Evolutionary conservation across 2,797 vertebrate genomes (phyloP), one percentile per base, ranked within the genome.

Genomic region (Lithobates sylvaticus): DNA sequence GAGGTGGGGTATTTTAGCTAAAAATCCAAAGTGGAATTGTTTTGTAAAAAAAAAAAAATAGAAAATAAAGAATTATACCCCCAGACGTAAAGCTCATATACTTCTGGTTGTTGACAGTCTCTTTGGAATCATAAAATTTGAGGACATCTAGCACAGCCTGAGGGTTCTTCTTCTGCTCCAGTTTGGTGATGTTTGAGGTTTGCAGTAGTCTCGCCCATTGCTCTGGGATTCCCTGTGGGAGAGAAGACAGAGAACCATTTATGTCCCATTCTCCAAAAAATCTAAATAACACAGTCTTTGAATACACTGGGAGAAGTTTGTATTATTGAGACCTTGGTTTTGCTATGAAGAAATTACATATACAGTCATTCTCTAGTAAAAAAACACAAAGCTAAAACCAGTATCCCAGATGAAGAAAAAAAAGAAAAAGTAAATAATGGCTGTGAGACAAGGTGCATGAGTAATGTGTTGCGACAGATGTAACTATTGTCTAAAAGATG

Each of bases 101-200:
- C 89, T 99, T 99, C 97, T 99, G 98, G 94, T 99, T 99, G 94
- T 99, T 99, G 89, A 98, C 97, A 0, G 97, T 99, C 93, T 99
- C 98, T 96, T 99, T 99, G 92, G 98, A 99, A 96, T 99, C 98
- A 34, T 99, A 99, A 94, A 99, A 99, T 92, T 99, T 99, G 85
- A 99, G 94, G 78, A 99, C 98, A 77, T 99, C 98, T 89, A 99
- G 89, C 87, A 99, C 98, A 1, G 98, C 98, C 89, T 99, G 98
- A 2, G 98, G 98, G 89, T 99, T 99, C 94, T 99, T 99, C 96
- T 99, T 99, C 93, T 99, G 98, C 91, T 99, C 98, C 91, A 99
- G 93, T 92, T 99, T 99, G 75, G 98, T 99, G 93, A 99, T 99
- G 92, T 99, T 99, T 42, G 98, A 99, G 65, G 98, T 99, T 93